Evolutionary conservation across 2,888 invertebrate genomes (phyloP).

Genomic region (Ichneumoninae sp.): DNA sequence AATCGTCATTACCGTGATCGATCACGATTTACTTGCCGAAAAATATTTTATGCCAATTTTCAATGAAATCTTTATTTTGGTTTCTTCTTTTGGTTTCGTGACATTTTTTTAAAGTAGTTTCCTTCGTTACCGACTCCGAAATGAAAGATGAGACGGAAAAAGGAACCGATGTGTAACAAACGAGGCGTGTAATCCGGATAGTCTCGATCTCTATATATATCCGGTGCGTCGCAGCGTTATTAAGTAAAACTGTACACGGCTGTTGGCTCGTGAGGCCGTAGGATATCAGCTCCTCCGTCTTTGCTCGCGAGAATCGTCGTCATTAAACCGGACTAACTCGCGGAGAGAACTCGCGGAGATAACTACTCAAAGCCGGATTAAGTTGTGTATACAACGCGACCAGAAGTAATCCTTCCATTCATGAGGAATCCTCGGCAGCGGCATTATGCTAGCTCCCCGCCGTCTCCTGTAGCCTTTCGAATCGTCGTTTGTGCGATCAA

Average conservation of each 20-base stretch:
- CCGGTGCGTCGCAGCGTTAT: not conserved
- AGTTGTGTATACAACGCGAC: constrained; percentile 52
- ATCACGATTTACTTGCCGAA: constrained; percentile 5
- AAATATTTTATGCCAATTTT: not conserved
- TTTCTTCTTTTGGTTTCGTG: not conserved
- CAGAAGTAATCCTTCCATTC: constrained; percentile 63
- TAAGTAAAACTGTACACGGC: constrained; percentile 13
- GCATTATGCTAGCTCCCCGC: constrained; percentile 20
- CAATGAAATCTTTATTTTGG: not conserved
- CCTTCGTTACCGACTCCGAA: not conserved
- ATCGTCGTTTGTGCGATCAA: constrained; percentile 7
- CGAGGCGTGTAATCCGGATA: constrained; percentile 56
- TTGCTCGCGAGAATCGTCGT: constrained; percentile 37
- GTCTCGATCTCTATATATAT: constrained; percentile 22
- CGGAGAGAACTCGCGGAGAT: constrained; percentile 51
- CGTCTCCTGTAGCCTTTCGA: constrained; percentile 26
- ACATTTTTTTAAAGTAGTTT: not conserved
- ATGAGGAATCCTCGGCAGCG: constrained; percentile 43
- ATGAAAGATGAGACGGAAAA: not conserved
- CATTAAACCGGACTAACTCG: constrained; percentile 54
- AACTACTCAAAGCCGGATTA: constrained; percentile 64
- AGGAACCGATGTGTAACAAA: constrained; percentile 55
- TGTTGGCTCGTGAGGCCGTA: constrained; percentile 6
- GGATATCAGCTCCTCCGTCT: constrained; percentile 24
- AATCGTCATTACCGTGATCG: constrained; percentile 34